These are phyloP conservation scores for Drosophila lini DNA, from an alignment of 1,140 invertebrate genomes.

Conservation along the genomic window DNA sequence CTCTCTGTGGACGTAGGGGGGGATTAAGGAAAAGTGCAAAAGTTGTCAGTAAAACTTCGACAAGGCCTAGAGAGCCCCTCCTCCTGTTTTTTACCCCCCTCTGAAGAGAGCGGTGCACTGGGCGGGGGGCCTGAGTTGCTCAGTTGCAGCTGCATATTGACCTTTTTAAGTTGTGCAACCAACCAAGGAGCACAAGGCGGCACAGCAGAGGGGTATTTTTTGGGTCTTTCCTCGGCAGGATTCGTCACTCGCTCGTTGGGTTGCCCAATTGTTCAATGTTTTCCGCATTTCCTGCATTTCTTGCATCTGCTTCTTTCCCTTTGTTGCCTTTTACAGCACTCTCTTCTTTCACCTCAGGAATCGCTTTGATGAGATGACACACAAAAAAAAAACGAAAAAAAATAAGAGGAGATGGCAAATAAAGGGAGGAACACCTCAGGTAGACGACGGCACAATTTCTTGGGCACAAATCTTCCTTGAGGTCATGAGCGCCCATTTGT, in stretches of 20 bases:
- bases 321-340: slow-evolving; percentile 35
- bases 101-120: neutral
- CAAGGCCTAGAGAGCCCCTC: slow-evolving; percentile 25
- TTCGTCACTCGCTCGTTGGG: slow-evolving; percentile 17
- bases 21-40: slow-evolving; percentile 21
- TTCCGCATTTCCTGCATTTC: slow-evolving; percentile 18
- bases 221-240: slow-evolving; percentile 31
- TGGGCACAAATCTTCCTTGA: slow-evolving; percentile 21
- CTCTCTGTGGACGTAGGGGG: neutral
- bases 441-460: slow-evolving; percentile 17
- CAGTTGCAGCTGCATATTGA: slow-evolving; percentile 42
- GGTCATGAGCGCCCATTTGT: slow-evolving; percentile 69
- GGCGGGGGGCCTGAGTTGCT: slow-evolving; percentile 9
- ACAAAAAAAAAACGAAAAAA: slow-evolving; percentile 14
- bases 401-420: slow-evolving; percentile 26
- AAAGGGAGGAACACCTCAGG: slow-evolving; percentile 37
- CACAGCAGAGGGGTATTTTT: slow-evolving; percentile 6
- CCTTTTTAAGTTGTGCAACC: slow-evolving; percentile 68
- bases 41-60: slow-evolving; percentile 32
- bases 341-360: slow-evolving; percentile 63
- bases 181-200: slow-evolving; percentile 33
- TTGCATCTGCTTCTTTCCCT: slow-evolving; percentile 26
- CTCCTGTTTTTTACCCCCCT: slow-evolving; percentile 3
- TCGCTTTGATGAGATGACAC: slow-evolving; percentile 38
- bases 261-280: slow-evolving; percentile 22